Percentiles rank a stretch among this genome's conserved stretches.
Conservation (phyloP, 2,113 vertebrate genomes). For the Aptenodytes forsteri region DNA sequence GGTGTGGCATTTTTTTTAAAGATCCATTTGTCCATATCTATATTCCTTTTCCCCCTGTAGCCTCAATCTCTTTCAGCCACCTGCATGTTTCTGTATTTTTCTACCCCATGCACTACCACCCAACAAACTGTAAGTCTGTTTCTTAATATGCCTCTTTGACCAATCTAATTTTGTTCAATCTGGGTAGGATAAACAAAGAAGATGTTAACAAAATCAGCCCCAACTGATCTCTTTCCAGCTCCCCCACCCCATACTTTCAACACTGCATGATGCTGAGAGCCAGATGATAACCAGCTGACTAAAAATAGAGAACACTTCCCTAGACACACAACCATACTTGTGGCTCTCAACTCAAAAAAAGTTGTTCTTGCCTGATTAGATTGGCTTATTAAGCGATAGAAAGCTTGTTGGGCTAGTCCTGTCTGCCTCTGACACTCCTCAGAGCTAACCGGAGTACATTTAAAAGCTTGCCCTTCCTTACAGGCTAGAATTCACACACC, state of each 20-base stretch:
- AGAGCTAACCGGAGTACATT: background rate
- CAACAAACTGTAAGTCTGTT: background rate
- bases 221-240: background rate
- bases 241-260: background rate
- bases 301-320: conserved; percentile 28
- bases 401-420: background rate
- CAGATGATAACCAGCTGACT: background rate
- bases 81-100: background rate
- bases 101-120: background rate
- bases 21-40: background rate
- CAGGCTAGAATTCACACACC: background rate
- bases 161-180: background rate
- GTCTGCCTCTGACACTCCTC: background rate
- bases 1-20: background rate
- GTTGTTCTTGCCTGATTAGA: conserved; percentile 34
- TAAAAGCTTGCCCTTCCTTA: background rate
- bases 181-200: background rate
- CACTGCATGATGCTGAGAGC: background rate
- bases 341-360: background rate
- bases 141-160: background rate
- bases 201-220: background rate
- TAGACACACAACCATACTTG: background rate
- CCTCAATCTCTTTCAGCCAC: background rate
- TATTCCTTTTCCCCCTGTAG: background rate
- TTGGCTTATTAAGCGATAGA: background rate